Base-by-base conservation (phyloP, 1,140 invertebrate genomes). In the Drosophila kepulauana region DNA sequence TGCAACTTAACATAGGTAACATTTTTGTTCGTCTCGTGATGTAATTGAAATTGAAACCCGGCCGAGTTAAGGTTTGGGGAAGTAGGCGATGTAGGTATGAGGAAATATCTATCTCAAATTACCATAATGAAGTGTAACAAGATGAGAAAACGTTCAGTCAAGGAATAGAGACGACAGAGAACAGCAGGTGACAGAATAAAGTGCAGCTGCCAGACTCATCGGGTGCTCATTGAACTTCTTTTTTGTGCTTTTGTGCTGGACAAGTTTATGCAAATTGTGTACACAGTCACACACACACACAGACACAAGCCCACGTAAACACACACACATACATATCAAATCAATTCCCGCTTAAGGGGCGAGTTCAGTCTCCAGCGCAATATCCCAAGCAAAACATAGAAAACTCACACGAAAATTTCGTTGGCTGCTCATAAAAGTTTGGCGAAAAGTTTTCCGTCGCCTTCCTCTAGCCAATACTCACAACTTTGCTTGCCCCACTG, bases 361-460 rank as follows among this genome's bases (percentile, higher is more conserved):
- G 1, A 71, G 43, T 20, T 48, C n/a, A 48, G 48, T 79, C 79
- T 68, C 82, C 66, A 73, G 72, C 62, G 81, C 68, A 68, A 79
- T 64, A 71, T 63, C 70, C 75, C 52, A 71, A 79, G 80, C 48
- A 77, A 76, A 76, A 78, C 67, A 75, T 57, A 45, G 15, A 16
- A 64, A 64, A 63, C 58, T 72, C 56, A 65, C 64, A 73, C 68
- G 68, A 76, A 87, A 86, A 74, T 86, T 87, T 41, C 78, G 82
- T 82, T 86, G 59, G 76, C 75, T 86, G 79, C 76, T 82, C 79
- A 82, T 86, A 86, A 86, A 86, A 86, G 71, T 86, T 87, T 76
- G 25, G 56, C 70, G 41, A 72, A 58, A 86, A 86, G 64, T 86
- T 86, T 79, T 59, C 20, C 43, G 46, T 78, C 67, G 68, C 81